Base-by-base conservation (phyloP, 2,797 vertebrate genomes). In the Diceros bicornis region DNA sequence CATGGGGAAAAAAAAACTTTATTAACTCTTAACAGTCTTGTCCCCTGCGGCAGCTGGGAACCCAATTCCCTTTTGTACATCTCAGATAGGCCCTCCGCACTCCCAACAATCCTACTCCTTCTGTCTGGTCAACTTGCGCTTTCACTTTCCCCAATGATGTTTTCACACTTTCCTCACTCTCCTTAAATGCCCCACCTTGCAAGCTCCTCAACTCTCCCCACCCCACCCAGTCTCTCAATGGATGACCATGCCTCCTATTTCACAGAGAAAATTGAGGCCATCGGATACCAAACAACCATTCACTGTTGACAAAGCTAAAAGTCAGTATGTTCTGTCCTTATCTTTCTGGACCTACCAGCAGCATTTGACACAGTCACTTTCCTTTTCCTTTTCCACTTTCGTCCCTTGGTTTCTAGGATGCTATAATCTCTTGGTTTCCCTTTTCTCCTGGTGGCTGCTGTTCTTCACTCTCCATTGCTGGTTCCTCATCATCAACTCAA, bases 1-100 rank as follows among this genome's bases (percentile, higher is more conserved):
- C 64, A 64, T 69, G 17, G n/a, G 27, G 27, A 16, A 4, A 21
- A n/a, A 8, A 52, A 50, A 27, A 41, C 16, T 81, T 93, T 50
- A 83, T 95, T 97, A 97, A 96, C 89, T 55, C 91, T 94, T 93
- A 82, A 9, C 23, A 59, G 47, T 29, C 93, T 68, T 78, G 16
- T 74, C 18, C 74, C 75, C 59, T 52, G 44, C 69, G 37, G 50
- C 83, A 87, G 52, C 78, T 92, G 86, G 68, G 52, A 94, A 64
- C 50, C 10, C 68, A 55, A 4, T 16, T 44, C 79, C 32, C 62
- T 95, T 92, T 85, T 37, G 17, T 62, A 59, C n/a, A 50, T 75
- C 52, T 78, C 50, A 32, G 52, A 72, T 25, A 84, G 34, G 20
- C 20, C 37, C 78, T 82, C 20, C 4, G 12, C 2, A 12, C 44